Evolutionary conservation across 1,140 invertebrate species (phyloP).

Genomic region (Adelges cooleyi): DNA sequence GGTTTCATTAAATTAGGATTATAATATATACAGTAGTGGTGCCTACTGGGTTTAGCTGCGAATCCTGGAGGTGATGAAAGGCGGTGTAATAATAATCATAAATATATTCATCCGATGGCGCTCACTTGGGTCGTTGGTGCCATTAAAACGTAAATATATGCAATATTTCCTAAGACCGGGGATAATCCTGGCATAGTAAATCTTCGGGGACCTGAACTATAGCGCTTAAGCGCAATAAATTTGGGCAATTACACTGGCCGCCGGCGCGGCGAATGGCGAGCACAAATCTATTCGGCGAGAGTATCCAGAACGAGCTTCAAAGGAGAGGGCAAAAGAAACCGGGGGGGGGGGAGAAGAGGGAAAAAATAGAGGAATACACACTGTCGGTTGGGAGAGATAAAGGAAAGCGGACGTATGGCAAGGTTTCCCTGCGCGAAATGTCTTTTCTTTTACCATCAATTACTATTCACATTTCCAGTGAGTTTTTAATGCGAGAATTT

Average conservation of each 20-base stretch:
- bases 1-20: constrained; percentile 12
- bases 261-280: not conserved
- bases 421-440: not conserved
- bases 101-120: constrained; percentile 11
- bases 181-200: constrained; percentile 16
- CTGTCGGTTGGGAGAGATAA: not conserved
- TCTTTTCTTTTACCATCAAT: constrained; percentile 18
- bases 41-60: no score
- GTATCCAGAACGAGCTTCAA: not conserved
- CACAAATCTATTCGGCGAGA: not conserved
- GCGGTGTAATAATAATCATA: constrained; percentile 7
- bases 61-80: constrained; percentile 5
- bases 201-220: constrained; percentile 18
- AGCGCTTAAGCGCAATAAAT: constrained; percentile 23
- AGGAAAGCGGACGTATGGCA: not conserved
- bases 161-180: constrained; percentile 13
- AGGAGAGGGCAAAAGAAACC: not conserved
- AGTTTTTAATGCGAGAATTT: not conserved
- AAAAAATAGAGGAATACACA: not conserved
- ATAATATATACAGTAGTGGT: no score
- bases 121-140: not conserved
- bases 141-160: constrained; percentile 19
- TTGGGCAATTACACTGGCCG: constrained; percentile 7
- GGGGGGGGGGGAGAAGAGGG: not conserved
- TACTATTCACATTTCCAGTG: constrained; percentile 6